Conservation (phyloP, 2,888 invertebrate species). For the Norana najaformis region DNA sequence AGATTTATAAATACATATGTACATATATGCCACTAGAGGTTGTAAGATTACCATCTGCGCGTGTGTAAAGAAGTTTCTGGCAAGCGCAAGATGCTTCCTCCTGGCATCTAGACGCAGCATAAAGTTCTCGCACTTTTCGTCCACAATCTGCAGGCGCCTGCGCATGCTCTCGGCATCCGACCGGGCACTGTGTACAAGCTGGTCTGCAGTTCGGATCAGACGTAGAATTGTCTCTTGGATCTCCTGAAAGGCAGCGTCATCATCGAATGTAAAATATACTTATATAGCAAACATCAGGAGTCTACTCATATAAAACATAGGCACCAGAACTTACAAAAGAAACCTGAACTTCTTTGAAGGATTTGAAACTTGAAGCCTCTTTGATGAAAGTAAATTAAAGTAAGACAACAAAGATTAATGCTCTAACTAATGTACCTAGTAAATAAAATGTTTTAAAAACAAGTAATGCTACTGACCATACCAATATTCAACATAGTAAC, state of each 20-base stretch:
- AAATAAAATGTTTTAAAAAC: too few species aligned
- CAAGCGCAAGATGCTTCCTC: conserved; percentile 71
- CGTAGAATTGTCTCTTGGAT: conserved; percentile 77
- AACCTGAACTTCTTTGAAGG: too few species aligned
- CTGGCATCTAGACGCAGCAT: conserved; percentile 74
- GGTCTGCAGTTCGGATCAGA: conserved; percentile 78
- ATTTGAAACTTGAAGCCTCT: too few species aligned
- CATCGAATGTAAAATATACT: neutral
- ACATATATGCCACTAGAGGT: neutral
- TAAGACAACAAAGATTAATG: too few species aligned
- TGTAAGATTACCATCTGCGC: conserved; percentile 69
- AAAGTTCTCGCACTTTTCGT: conserved; percentile 68
- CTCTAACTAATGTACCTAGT: too few species aligned
- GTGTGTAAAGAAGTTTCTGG: conserved; percentile 74
- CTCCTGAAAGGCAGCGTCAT: conserved; percentile 62
- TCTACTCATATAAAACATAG: neutral
- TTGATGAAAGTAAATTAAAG: too few species aligned
- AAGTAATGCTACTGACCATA: too few species aligned
- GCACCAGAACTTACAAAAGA: neutral
- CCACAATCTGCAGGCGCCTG: conserved; percentile 57
- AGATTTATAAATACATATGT: neutral
- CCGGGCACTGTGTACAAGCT: conserved; percentile 73
- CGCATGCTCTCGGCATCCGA: conserved; percentile 65
- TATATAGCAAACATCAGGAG: neutral
- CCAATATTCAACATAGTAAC: too few species aligned